Base-by-base conservation (phyloP, 2,113 vertebrate genomes). In the Pedetes capensis region DNA sequence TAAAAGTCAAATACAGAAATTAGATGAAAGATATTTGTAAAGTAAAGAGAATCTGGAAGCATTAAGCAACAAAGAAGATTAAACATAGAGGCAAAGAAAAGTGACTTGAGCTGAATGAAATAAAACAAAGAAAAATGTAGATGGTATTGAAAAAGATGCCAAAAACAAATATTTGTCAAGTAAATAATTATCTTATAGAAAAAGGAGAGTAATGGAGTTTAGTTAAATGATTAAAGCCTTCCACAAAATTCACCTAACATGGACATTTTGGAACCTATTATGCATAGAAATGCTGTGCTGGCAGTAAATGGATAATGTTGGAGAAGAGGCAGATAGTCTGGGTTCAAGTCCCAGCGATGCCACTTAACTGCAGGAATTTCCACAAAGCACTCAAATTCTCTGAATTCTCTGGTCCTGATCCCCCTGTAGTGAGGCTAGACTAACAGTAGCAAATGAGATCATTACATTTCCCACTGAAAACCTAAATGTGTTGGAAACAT, bases 21-120 rank as follows among this genome's bases (percentile, higher is more conserved):
- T 9, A 80, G 37, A 72, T 16, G 89, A 72, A 90, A 87, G 57
- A 72, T 76, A 42, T n/a, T 39, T 63, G 34, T 63, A 14, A 79
- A 95, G 20, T 53, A 71, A n/a, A 93, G 44, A 79, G 37, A 81
- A 27, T 89, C 37, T 72, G 9, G 57, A 93, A 95, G 39, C 7
- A 66, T 42, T 92, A 32, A 49, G 53, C 51, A 86, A 53, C 27
- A 6, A 78, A 88, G 49, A 89, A 47, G 44, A 61, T 7, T 64
- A 64, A 84, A 71, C 47, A 59, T 5, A 84, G 42, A 51, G 20
- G 22, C 14, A 16, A 81, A 94, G n/a, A 80, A 92, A 89, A 49
- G n/a, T 75, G 64, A 49, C 37, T 51, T 18, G n/a, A 87, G 23
- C 37, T 34, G n/a, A 86, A 79, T 66, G 37, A 57, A 85, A 34